Conservation (phyloP, 2,888 invertebrate species). For the Dione juno region DNA sequence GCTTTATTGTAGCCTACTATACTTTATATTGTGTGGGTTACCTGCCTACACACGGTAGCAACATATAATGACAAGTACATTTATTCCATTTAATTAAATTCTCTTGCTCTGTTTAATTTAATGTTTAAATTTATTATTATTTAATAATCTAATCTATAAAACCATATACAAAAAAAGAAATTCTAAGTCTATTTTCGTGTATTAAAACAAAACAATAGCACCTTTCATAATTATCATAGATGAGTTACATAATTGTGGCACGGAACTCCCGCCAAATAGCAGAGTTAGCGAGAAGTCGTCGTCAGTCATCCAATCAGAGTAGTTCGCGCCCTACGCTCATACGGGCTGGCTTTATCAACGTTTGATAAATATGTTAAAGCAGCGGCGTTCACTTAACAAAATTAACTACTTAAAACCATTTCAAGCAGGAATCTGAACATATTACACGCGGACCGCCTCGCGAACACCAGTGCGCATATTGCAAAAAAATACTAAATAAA, state of each 20-base stretch:
- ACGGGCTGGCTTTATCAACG: constrained; percentile 74
- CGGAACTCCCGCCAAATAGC: constrained; percentile 69
- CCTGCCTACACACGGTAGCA: neutral
- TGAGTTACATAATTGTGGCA: constrained; percentile 54
- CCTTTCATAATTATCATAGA: constrained; percentile 29
- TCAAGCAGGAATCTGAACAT: constrained; percentile 56
- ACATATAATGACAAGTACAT: neutral
- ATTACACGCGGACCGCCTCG: constrained; percentile 61
- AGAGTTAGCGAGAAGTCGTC: constrained; percentile 33
- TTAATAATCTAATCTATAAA: too few species aligned
- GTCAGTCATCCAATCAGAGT: constrained; percentile 72
- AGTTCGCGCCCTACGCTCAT: constrained; percentile 69
- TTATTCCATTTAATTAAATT: neutral
- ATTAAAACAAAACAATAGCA: constrained; percentile 22
- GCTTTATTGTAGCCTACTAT: neutral
- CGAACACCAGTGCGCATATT: constrained; percentile 58
- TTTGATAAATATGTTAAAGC: constrained; percentile 60
- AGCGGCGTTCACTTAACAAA: constrained; percentile 53
- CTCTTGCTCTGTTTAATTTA: neutral
- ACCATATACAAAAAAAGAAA: neutral
- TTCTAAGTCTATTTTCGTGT: neutral
- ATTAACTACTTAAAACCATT: constrained; percentile 61
- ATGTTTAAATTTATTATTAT: too few species aligned
- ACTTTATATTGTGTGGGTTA: constrained; percentile 1
- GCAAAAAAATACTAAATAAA: constrained; percentile 59